Conservation (phyloP, 2,888 invertebrate species). For the Tinea semifulvella region DNA sequence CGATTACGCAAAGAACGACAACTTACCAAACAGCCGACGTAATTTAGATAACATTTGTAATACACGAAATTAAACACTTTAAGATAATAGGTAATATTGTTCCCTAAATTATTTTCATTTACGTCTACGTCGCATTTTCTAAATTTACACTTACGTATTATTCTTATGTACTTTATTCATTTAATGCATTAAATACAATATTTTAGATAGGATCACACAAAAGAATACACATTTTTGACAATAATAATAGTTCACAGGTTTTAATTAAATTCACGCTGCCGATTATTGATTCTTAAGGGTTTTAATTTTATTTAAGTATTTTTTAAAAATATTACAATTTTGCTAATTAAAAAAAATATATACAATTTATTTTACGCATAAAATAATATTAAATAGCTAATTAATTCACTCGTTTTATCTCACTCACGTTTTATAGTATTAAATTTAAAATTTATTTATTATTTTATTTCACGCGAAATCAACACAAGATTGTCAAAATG, state of each 20-base stretch:
- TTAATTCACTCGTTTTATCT: background rate
- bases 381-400: background rate
- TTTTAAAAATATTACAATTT: background rate
- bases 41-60: conserved; percentile 11
- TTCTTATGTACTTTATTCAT: too few species aligned
- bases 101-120: conserved; percentile 46
- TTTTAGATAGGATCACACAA: too few species aligned
- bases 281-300: too few species aligned
- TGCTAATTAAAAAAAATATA: background rate
- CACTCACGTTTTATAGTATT: too few species aligned
- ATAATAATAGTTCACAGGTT: too few species aligned
- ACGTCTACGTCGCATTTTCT: conserved; percentile 50
- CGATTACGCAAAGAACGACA: too few species aligned
- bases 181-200: too few species aligned
- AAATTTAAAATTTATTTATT: background rate
- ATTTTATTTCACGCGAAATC: too few species aligned
- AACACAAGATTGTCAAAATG: too few species aligned
- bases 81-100: conserved; percentile 49
- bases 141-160: conserved; percentile 1
- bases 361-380: background rate
- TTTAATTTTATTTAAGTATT: too few species aligned
- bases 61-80: conserved; percentile 26
- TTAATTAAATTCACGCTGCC: too few species aligned
- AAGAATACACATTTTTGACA: too few species aligned
- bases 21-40: conserved; percentile 2